A percentile compares a stretch with the other conserved stretches of the same genome.
Evolutionary conservation across 1,140 invertebrate species (phyloP).

Genomic region (Anoplophora glabripennis): DNA sequence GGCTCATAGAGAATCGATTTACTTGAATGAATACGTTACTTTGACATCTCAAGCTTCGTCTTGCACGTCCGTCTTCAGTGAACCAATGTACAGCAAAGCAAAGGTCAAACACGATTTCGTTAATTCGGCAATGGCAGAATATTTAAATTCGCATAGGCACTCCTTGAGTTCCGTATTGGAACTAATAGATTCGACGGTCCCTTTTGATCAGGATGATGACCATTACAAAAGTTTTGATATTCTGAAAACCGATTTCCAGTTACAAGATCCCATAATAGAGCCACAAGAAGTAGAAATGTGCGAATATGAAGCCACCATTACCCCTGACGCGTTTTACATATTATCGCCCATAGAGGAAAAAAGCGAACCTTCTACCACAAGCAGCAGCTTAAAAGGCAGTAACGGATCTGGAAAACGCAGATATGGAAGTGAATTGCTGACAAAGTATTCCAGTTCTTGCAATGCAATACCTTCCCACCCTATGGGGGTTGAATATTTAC

Average conservation of each 20-base stretch:
- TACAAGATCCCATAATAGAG: slow-evolving; percentile 13
- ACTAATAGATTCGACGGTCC: slow-evolving; percentile 31
- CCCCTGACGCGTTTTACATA: slow-evolving; percentile 35
- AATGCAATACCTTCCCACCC: slow-evolving; percentile 36
- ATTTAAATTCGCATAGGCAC: slow-evolving; percentile 47
- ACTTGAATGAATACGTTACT: too few relatives aligned
- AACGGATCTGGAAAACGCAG: slow-evolving; percentile 34
- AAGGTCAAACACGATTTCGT: slow-evolving; percentile 38
- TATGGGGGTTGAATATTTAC: slow-evolving; percentile 32
- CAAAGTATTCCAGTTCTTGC: slow-evolving; percentile 40
- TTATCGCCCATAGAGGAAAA: slow-evolving; percentile 61
- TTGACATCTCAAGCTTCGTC: slow-evolving; percentile 7
- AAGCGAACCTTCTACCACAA: slow-evolving; percentile 55
- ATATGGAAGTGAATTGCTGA: slow-evolving; percentile 12
- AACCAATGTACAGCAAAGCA: slow-evolving; percentile 27
- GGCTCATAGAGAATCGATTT: not conserved
- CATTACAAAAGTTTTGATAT: slow-evolving; percentile 24
- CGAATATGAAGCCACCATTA: slow-evolving; percentile 11
- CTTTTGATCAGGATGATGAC: not conserved
- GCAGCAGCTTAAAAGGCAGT: slow-evolving; percentile 47
- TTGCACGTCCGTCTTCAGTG: slow-evolving; percentile 33
- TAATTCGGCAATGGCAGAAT: slow-evolving; percentile 43
- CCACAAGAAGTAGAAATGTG: slow-evolving; percentile 5
- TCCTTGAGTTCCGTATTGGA: slow-evolving; percentile 48
- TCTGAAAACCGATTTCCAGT: slow-evolving; percentile 17